phyloP scores from a whole-genome alignment of 2,113 vertebrate genomes.

The Eonycteris spelaea region DNA sequence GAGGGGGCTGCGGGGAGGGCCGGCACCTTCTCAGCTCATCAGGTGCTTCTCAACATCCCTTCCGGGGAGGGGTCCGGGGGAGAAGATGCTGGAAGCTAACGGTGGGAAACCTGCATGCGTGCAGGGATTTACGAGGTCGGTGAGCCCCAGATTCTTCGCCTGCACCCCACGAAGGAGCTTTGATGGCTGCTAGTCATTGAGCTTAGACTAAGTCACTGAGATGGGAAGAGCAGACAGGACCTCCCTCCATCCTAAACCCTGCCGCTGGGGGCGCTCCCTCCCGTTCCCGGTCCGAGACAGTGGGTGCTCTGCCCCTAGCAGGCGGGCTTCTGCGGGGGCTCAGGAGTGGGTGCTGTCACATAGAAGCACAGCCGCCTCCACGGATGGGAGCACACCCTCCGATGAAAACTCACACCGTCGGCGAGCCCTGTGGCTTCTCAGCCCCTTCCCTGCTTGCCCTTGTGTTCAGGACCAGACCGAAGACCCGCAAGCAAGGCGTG shows the following conservation, averaged over 20 bases:
- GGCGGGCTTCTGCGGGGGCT: constrained; percentile 80
- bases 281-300: constrained; percentile 78
- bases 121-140: fast-evolving
- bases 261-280: constrained; percentile 78
- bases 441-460: not conserved
- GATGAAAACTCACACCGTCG: not conserved
- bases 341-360: constrained; percentile 81
- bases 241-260: constrained; percentile 69
- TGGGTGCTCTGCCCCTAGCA: constrained; percentile 78
- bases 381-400: not conserved
- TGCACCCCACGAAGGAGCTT: constrained; percentile 41
- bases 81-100: not conserved
- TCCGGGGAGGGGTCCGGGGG: not conserved
- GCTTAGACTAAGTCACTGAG: constrained; percentile 45
- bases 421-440: not conserved
- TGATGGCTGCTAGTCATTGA: not conserved
- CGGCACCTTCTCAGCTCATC: not conserved
- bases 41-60: not conserved
- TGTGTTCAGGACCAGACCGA: constrained; percentile 89
- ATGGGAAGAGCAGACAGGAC: constrained; percentile 41
- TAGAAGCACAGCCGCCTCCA: not conserved
- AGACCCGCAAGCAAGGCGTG: constrained; percentile 91
- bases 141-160: not conserved
- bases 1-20: not conserved
- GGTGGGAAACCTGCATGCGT: fast-evolving